Conservation (phyloP, 2,888 invertebrate genomes). For the Amphipoea lucens region DNA sequence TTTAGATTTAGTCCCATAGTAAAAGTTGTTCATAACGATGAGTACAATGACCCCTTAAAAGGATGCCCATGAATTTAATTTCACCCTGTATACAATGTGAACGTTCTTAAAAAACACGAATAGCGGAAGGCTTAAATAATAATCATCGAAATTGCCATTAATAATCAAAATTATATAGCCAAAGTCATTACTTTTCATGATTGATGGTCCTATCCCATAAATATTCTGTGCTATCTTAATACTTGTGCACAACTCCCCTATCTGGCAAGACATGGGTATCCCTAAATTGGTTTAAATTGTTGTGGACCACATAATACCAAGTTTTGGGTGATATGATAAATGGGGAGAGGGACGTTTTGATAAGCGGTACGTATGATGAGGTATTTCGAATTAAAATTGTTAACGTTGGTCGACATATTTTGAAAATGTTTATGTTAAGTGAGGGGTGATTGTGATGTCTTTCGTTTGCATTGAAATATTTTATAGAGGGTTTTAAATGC, state of each 20-base stretch:
- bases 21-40: too few relatives aligned
- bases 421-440: constrained; percentile 37
- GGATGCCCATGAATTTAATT: too few relatives aligned
- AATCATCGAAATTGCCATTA: too few relatives aligned
- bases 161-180: constrained; percentile 15
- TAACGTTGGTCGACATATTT: constrained; percentile 70
- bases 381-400: constrained; percentile 67
- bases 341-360: constrained; percentile 61
- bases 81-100: too few relatives aligned
- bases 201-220: constrained; percentile 40
- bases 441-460: neutral
- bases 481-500: neutral
- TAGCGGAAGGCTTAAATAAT: too few relatives aligned
- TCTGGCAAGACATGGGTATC: constrained; percentile 62
- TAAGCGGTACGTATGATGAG: constrained; percentile 59
- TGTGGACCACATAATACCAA: constrained; percentile 73
- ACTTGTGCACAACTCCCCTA: constrained; percentile 50
- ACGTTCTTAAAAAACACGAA: too few relatives aligned
- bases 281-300: constrained; percentile 77
- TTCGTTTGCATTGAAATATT: neutral
- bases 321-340: constrained; percentile 72
- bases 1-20: too few relatives aligned
- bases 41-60: too few relatives aligned
- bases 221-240: constrained; percentile 46
- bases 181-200: constrained; percentile 37